These are phyloP conservation scores for Chaetophractus vellerosus DNA, from an alignment of 2,797 vertebrate species.

Conservation along the genomic window DNA sequence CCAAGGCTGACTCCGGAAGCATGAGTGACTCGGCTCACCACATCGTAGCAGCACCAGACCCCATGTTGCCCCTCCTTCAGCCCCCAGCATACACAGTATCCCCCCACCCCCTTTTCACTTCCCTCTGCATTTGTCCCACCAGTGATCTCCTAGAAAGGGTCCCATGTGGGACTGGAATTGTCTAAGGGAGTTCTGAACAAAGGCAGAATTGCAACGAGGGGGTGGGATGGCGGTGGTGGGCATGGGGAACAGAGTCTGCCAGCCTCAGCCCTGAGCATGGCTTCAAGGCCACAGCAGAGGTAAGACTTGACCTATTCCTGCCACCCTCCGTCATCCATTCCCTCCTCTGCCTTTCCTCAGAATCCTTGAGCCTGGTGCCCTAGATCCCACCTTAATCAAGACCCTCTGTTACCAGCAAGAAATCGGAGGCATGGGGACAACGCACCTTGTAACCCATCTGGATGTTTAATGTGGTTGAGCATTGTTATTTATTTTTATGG, in stretches of 20 bases:
- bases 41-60: neutral
- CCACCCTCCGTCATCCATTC: neutral
- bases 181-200: neutral
- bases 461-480: neutral
- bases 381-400: neutral
- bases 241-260: fast-evolving
- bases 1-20: neutral
- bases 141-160: neutral
- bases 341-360: neutral
- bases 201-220: too few relatives aligned
- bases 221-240: neutral
- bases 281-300: neutral
- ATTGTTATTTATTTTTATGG: neutral
- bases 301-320: too few relatives aligned
- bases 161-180: neutral
- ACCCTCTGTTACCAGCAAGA: neutral
- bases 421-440: neutral
- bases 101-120: neutral
- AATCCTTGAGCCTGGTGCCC: fast-evolving
- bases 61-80: fast-evolving
- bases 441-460: fast-evolving
- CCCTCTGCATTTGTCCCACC: too few relatives aligned
- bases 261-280: neutral
- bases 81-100: neutral
- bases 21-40: fast-evolving